Evolutionary conservation across 1,140 invertebrate species (phyloP).

Genomic region (Caenorhabditis remanei): DNA sequence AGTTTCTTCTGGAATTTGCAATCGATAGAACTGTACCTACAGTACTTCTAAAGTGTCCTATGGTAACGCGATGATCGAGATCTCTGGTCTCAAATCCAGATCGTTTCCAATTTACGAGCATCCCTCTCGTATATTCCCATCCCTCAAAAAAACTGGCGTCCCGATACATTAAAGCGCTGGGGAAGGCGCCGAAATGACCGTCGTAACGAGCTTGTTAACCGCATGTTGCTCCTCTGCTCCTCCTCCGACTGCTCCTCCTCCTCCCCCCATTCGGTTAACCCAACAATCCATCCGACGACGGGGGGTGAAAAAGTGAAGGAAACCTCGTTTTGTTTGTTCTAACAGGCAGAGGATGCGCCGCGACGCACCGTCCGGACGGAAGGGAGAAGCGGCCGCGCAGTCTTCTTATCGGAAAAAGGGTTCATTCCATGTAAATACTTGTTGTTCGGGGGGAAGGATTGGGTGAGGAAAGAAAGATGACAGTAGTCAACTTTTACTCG

Average conservation of each 20-base stretch:
- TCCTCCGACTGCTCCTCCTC: neutral
- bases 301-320: constrained; percentile 22
- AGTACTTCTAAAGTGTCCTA: no score
- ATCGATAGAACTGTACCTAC: no score
- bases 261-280: neutral
- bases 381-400: neutral
- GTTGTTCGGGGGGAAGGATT: neutral
- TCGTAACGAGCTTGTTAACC: constrained; percentile 47
- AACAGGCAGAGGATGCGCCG: neutral
- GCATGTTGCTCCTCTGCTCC: constrained; percentile 25
- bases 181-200: constrained; percentile 45
- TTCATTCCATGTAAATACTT: constrained; percentile 44
- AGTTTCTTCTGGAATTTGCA: no score
- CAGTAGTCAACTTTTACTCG: neutral
- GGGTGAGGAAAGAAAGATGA: neutral
- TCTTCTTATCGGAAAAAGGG: neutral
- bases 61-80: no score
- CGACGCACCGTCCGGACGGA: neutral
- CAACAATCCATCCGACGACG: neutral
- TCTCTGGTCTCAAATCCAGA: no score
- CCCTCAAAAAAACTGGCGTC: neutral
- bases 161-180: constrained; percentile 16
- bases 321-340: constrained; percentile 20
- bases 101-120: no score
- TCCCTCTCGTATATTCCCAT: no score